These are phyloP conservation scores for Diuraphis noxia DNA, from an alignment of 1,140 invertebrate species.

Conservation along the genomic window DNA sequence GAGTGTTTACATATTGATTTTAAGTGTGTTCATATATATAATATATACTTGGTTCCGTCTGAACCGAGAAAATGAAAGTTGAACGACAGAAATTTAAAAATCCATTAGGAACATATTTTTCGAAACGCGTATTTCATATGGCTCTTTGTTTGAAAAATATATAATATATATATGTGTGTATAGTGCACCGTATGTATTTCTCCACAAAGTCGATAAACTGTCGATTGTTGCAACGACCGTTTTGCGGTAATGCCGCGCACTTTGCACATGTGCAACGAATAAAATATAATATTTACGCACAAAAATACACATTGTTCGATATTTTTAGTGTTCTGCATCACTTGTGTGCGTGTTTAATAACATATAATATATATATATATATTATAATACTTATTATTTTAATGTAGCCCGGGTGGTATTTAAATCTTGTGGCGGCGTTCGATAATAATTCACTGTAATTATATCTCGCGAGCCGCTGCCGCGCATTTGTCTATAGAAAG, in stretches of 20 bases:
- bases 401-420: not conserved
- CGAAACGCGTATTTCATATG: not conserved
- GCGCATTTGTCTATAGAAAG: not conserved
- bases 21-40: too few species aligned
- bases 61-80: not conserved
- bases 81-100: not conserved
- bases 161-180: too few species aligned
- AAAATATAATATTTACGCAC: not conserved
- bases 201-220: not conserved
- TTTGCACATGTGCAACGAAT: not conserved
- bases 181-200: not conserved
- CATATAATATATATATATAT: too few species aligned
- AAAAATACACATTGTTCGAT: not conserved
- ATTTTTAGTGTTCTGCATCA: not conserved
- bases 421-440: not conserved
- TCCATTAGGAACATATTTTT: not conserved
- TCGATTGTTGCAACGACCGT: not conserved
- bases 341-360: not conserved
- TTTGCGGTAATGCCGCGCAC: not conserved
- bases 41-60: too few species aligned
- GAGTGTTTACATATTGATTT: not conserved
- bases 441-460: not conserved
- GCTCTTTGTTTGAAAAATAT: too few species aligned
- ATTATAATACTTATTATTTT: too few species aligned
- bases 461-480: not conserved